phyloP scores from a whole-genome alignment of 2,888 invertebrate genomes.

The Agonopterix heracliana region DNA sequence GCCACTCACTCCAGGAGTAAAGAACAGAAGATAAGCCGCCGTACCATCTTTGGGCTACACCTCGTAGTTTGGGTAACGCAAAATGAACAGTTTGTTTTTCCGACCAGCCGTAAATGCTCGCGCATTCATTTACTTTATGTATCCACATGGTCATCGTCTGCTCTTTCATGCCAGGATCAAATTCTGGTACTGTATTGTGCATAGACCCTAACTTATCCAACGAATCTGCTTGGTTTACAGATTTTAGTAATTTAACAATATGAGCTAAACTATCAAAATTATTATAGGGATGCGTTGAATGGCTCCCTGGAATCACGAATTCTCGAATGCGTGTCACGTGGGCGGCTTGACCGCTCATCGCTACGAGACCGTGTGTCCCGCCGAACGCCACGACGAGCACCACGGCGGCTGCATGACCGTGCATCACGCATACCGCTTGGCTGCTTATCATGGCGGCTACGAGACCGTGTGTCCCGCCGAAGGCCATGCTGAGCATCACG shows the following conservation, averaged over 20 bases:
- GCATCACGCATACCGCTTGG: too few relatives aligned
- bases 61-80: slow-evolving; percentile 11
- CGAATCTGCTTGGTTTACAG: not conserved
- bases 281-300: not conserved
- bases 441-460: too few relatives aligned
- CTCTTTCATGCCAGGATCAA: slow-evolving; percentile 4
- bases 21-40: not conserved
- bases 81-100: slow-evolving; percentile 10
- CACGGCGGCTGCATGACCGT: too few relatives aligned
- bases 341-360: not conserved
- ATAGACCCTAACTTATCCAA: slow-evolving; percentile 1
- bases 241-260: not conserved
- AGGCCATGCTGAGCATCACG: too few relatives aligned
- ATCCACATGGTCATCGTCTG: slow-evolving; percentile 14
- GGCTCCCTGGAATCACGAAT: not conserved
- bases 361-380: not conserved
- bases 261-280: not conserved
- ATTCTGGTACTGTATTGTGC: not conserved
- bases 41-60: slow-evolving; percentile 11
- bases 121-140: slow-evolving; percentile 14
- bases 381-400: not conserved
- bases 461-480: too few relatives aligned
- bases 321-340: not conserved
- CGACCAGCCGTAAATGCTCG: slow-evolving; percentile 9
- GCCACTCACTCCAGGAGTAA: slow-evolving; percentile 12